phyloP scores from a whole-genome alignment of 2,113 vertebrate genomes.

The Heterochromis multidens region DNA sequence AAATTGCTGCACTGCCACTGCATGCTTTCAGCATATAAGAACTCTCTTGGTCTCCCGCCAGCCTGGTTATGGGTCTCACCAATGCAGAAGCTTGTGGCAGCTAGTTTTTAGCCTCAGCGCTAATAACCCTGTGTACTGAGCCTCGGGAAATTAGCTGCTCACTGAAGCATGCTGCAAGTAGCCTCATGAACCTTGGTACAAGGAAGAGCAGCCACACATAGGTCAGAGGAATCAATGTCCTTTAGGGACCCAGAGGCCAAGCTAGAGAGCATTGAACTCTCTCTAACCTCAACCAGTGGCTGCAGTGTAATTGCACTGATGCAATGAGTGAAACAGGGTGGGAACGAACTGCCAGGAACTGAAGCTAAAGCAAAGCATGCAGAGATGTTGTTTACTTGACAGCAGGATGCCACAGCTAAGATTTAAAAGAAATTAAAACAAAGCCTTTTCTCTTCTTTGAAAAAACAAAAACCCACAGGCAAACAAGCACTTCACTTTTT shows the following conservation, averaged over 20 bases:
- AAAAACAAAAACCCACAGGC: not conserved
- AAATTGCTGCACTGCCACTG: no score
- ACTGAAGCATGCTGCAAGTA: constrained; percentile 41
- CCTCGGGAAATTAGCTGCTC: constrained; percentile 70
- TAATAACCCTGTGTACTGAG: constrained; percentile 54
- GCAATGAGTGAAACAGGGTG: not conserved
- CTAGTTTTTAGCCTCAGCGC: constrained; percentile 54
- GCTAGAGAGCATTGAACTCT: constrained; percentile 48
- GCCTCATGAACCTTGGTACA: constrained; percentile 14
- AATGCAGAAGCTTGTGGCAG: constrained; percentile 39
- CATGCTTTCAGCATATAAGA: constrained; percentile 5
- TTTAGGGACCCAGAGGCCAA: constrained; percentile 35
- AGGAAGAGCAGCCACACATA: constrained; percentile 50
- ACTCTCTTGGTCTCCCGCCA: not conserved
- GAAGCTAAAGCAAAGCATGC: not conserved
- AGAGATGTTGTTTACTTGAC: not conserved
- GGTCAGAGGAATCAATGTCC: constrained; percentile 67
- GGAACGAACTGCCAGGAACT: not conserved
- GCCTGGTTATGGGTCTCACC: constrained; percentile 45
- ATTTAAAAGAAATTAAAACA: not conserved
- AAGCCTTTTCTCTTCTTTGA: not conserved
- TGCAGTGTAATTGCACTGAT: constrained; percentile 31
- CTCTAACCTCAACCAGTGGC: constrained; percentile 32
- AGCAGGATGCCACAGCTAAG: not conserved
- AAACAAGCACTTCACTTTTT: not conserved